A percentile compares a stretch with the other conserved stretches of the same genome.
These are phyloP conservation scores for Drosophila truncata DNA, from an alignment of 1,140 invertebrate species.

Conservation along the genomic window DNA sequence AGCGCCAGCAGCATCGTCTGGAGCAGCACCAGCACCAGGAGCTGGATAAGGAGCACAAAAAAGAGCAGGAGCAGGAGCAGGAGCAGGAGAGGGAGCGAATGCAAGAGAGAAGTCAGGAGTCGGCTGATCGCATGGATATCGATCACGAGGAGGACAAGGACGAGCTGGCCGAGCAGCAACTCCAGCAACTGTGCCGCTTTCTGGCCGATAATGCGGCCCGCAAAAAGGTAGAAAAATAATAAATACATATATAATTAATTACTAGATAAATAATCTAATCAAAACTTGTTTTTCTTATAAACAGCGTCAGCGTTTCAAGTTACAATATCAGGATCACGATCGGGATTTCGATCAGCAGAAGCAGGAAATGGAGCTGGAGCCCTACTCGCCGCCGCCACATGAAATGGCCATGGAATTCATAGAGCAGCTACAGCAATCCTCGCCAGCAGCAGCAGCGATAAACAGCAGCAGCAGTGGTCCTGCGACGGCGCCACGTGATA, in stretches of 20 bases:
- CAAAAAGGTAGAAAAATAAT: constrained; percentile 50
- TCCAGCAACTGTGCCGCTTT: constrained; percentile 77
- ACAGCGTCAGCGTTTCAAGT: constrained; percentile 55
- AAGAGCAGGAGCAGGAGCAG: constrained; percentile 21
- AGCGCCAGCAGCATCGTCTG: constrained; percentile 52
- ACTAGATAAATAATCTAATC: background rate
- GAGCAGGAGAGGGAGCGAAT: too few species aligned
- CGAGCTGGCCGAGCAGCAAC: constrained; percentile 54
- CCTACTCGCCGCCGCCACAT: constrained; percentile 21
- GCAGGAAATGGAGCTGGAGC: constrained; percentile 8
- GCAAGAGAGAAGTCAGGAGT: constrained; percentile 17
- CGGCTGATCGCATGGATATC: background rate
- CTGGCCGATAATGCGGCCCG: constrained; percentile 74
- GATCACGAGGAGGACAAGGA: constrained; percentile 27
- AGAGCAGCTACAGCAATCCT: constrained; percentile 48
- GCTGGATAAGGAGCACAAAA: constrained; percentile 14
- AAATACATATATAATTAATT: background rate
- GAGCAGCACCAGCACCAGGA: constrained; percentile 24
- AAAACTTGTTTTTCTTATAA: too few species aligned
- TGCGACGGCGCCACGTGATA: constrained; percentile 55
- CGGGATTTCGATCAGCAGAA: constrained; percentile 1
- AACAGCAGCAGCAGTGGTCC: background rate
- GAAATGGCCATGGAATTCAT: constrained; percentile 67
- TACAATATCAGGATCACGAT: constrained; percentile 24
- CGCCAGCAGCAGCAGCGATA: constrained; percentile 4